Base-by-base conservation (phyloP, 2,113 vertebrate genomes). In the Hirundichthys speculiger region DNA sequence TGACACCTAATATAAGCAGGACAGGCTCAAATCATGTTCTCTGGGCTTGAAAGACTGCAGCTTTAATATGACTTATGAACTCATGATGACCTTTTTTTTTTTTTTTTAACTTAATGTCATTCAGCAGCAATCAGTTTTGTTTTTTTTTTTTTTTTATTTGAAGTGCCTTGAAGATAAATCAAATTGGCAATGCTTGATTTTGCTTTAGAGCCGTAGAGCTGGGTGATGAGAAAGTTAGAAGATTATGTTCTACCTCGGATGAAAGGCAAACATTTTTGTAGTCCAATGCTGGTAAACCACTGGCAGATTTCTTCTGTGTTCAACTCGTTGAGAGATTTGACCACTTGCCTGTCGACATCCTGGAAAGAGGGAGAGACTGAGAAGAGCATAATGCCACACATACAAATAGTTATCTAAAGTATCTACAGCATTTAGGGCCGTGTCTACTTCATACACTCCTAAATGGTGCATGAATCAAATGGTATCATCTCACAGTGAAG, bases 261-360 rank as follows among this genome's bases (percentile, higher is more conserved):
- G 87, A 86, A 84, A 69, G 91, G 85, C 50, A 90, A 81, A 73
- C 90, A 92, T 77, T 89, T 90, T 39, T 90, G 66, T 41, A 90
- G 75, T 46, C 91, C 87, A 58, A 89, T 86, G 63, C 67, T 86
- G 58, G 77, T 80, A 80, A 93, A 93, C 90, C 90, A 93, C 64
- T 84, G 90, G 86, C 92, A 94, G 75, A 92, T 79, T 73, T 88
- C 86, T 53, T 92, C 91, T 53, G 66, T 91, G 90, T 86, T 91
- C 61, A 93, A 69, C 79, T 93, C 89, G 79, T 65, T 69, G 6
- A 94, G 84, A 72, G 72, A 64, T 89, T 91, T 94, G 86, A 79
- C 80, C 70, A 48, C 76, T 41, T 74, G 71, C 67, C 72, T 70
- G 43, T 76, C 55, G 58, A 59, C 19, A 41, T 89, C 76, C 85